phyloP scores from a whole-genome alignment of 2,113 vertebrate genomes.

The Bos javanicus region DNA sequence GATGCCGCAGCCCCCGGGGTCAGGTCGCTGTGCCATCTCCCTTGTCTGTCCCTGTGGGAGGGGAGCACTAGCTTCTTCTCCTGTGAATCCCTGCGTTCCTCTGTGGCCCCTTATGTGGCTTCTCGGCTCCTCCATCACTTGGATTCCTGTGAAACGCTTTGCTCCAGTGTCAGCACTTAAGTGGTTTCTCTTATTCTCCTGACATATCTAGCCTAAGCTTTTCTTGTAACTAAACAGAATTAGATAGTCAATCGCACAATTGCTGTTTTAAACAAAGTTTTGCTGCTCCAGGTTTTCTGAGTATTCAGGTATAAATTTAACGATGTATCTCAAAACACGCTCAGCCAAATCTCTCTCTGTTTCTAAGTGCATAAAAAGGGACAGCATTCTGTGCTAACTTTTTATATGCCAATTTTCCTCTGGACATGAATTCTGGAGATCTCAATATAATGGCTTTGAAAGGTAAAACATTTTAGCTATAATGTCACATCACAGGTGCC shows the following conservation, averaged over 20 bases:
- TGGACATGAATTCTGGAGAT: constrained; percentile 53
- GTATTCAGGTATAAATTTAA: background rate
- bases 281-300: background rate
- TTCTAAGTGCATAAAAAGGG: constrained; percentile 33
- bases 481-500: background rate
- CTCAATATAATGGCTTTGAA: constrained; percentile 62
- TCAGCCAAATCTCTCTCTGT: constrained; percentile 48
- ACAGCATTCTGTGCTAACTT: constrained; percentile 33
- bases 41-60: background rate
- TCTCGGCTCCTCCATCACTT: background rate
- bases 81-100: background rate
- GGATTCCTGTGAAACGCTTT: background rate
- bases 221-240: background rate
- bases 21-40: background rate
- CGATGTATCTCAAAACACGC: constrained; percentile 20
- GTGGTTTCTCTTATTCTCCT: background rate
- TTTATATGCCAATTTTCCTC: constrained; percentile 56
- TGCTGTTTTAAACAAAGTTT: background rate
- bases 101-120: background rate
- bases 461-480: constrained; percentile 27
- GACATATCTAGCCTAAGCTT: background rate
- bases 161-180: background rate
- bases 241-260: constrained; percentile 12
- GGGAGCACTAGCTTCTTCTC: background rate
- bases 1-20: too few relatives aligned